Percentiles rank a stretch among this genome's conserved stretches.
Evolutionary conservation across 1,140 invertebrate genomes (phyloP).

Genomic region (Trachelipus rathkii): DNA sequence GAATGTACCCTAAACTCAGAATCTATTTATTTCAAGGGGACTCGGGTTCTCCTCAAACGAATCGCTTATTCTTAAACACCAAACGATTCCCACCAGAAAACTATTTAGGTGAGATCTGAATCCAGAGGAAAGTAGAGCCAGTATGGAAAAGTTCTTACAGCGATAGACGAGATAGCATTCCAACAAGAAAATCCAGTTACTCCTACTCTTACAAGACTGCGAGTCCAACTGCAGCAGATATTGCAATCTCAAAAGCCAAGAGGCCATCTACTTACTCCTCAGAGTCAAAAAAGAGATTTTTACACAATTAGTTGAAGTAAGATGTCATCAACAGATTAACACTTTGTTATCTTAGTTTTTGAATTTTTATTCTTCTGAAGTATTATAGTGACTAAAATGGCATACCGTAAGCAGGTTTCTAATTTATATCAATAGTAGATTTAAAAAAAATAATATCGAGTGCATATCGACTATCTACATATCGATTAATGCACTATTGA

Average conservation of each 20-base stretch:
- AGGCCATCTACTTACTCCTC: constrained; percentile 30
- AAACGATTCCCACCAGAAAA: constrained; percentile 30
- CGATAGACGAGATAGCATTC: neutral
- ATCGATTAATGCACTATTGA: too few relatives aligned
- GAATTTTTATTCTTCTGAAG: too few relatives aligned
- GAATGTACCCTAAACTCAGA: neutral
- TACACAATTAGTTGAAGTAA: constrained; percentile 42
- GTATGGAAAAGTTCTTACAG: constrained; percentile 38
- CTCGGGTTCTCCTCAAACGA: neutral
- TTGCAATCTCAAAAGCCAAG: constrained; percentile 20
- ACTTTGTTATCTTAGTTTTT: too few relatives aligned
- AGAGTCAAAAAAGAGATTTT: constrained; percentile 39
- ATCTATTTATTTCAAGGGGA: neutral
- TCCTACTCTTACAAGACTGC: neutral
- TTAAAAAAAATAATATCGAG: too few relatives aligned
- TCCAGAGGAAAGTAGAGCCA: constrained; percentile 33
- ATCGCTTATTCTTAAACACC: neutral
- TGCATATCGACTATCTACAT: too few relatives aligned
- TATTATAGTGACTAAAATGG: too few relatives aligned
- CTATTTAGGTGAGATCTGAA: constrained; percentile 32
- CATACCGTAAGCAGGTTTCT: too few relatives aligned
- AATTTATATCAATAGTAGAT: too few relatives aligned
- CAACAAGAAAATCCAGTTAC: neutral
- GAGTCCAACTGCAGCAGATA: neutral
- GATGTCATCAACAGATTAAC: neutral